Percentiles rank a stretch among this genome's conserved stretches.
Conservation (phyloP, 2,797 vertebrate genomes). For the Phyllotis vaccarum region DNA sequence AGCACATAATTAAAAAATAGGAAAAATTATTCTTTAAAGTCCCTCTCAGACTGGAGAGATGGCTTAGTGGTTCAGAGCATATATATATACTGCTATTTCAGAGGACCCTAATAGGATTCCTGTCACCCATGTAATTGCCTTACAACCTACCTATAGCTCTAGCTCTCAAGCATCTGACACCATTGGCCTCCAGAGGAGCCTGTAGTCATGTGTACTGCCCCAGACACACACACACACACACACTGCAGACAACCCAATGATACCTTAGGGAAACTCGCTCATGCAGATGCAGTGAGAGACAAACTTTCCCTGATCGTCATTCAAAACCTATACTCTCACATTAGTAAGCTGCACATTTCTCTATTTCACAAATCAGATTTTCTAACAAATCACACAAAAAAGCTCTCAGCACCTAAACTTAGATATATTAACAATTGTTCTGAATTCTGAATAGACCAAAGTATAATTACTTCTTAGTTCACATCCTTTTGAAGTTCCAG, state of each 20-base stretch:
- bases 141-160: neutral
- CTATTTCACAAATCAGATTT: neutral
- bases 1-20: neutral
- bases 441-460: neutral
- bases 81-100: neutral
- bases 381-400: neutral
- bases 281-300: neutral
- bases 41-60: neutral
- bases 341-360: neutral
- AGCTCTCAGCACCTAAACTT: neutral
- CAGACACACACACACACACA: neutral
- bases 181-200: neutral
- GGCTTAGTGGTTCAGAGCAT: neutral
- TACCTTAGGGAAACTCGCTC: neutral
- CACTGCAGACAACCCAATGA: neutral
- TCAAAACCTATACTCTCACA: neutral
- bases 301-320: neutral
- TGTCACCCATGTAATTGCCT: neutral
- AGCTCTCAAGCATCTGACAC: neutral
- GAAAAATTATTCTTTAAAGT: too few species aligned
- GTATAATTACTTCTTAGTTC: neutral
- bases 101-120: neutral
- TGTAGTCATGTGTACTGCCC: neutral
- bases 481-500: neutral
- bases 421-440: neutral